Evolutionary conservation across 2,797 vertebrate species (phyloP), one percentile per base, ranked within the genome.

Genomic region (Rhincodon typus): DNA sequence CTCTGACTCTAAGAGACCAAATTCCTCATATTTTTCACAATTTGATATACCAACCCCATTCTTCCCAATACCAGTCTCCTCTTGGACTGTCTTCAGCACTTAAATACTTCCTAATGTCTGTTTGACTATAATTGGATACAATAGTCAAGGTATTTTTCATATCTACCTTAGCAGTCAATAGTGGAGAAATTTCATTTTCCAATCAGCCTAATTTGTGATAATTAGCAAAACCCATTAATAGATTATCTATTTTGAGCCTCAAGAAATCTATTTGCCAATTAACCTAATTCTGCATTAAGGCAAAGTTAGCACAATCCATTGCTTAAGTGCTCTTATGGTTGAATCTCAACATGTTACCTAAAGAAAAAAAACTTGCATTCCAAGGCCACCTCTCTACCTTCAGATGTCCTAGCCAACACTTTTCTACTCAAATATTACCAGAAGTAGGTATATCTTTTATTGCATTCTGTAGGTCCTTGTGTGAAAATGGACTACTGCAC

Each of bases 211-310:
- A 17, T 38, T 94, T 94, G 62, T 70, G 90, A 1, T 42, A 94
- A 67, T 38, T 69, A 94, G 6, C 19, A 94, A 38, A 93, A n/a
- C 38, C n/a, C 66, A 67, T 21, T 93, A 93, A 69, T 10, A 67
- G 34, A 93, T 93, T 38, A 66, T 21, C 62, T 69, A 38, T 21
- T 94, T 94, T 38, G 25, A 94, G 90, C n/a, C 3, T 19, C 2
- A 69, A 69, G 90, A 90, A 38, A 23, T 67, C 30, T 38, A 69
- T 69, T 94, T 94, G 67, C 62, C 38, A 94, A 94, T 94, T 94
- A 94, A 69, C 90, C 90, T 69, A 69, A 94, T 94, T 94, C 23
- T 42, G 21, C 10, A 3, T 8, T 94, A n/a, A 69, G 66, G 90
- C 69, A n/a, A 69, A 10, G 7, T 67, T 94, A 69, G 19, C 30